A percentile compares a stretch with the other conserved stretches of the same genome.
These are phyloP conservation scores for Iselma pallidipennis DNA, from an alignment of 2,888 invertebrate genomes.

Conservation along the genomic window DNA sequence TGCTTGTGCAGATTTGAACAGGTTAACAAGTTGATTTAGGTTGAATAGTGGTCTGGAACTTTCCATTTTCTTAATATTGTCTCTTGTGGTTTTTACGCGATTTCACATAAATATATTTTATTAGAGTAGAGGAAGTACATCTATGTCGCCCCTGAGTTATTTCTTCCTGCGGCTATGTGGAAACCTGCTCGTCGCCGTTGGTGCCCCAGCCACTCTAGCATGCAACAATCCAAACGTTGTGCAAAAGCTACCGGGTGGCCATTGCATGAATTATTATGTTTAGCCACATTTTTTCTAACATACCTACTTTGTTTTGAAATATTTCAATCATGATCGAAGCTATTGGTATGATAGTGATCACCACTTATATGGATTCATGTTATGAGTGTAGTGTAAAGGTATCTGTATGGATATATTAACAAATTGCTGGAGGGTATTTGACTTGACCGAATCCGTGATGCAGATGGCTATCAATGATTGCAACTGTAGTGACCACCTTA, in stretches of 20 bases:
- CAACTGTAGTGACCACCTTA: neutral
- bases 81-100: neutral
- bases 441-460: constrained; percentile 10
- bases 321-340: no score
- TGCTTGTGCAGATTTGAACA: no score
- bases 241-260: constrained; percentile 48
- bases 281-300: neutral
- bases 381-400: neutral
- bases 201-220: constrained; percentile 37
- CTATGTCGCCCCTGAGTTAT: constrained; percentile 41
- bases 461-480: neutral
- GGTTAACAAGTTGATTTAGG: no score
- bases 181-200: constrained; percentile 46
- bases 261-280: constrained; percentile 41
- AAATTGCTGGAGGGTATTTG: constrained; percentile 4
- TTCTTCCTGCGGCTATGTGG: constrained; percentile 39
- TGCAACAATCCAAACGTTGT: constrained; percentile 45
- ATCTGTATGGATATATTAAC: neutral
- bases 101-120: neutral
- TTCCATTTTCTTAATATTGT: neutral
- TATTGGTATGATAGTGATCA: neutral
- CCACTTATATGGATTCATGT: neutral
- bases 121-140: constrained; percentile 35
- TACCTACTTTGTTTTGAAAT: no score
- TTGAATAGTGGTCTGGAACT: no score